Evolutionary conservation across 92 coral and sea anemone genomes (phyloP).

Genomic region (Isaurus tuberculatus): DNA sequence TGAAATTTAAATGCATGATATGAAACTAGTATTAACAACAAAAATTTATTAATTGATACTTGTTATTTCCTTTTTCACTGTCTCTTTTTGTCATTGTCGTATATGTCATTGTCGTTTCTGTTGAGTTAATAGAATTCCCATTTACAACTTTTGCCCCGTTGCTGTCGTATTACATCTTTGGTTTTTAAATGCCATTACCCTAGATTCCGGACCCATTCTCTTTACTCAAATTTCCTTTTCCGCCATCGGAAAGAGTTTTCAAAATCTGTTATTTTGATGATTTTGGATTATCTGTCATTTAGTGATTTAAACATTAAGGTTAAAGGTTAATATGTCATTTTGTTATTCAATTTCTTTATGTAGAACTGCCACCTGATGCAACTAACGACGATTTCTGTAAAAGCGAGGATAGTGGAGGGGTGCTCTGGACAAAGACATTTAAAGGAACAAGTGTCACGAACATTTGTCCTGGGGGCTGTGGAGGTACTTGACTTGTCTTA

Average conservation of each 20-base stretch:
- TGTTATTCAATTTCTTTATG: not conserved
- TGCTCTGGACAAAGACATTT: conserved; percentile 71
- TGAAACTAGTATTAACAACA: no score
- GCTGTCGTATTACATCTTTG: not conserved
- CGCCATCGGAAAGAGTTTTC: no score
- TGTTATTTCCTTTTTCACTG: no score
- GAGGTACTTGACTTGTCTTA: conserved; percentile 32
- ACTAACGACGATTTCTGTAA: conserved; percentile 64
- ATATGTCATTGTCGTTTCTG: not conserved
- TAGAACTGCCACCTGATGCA: conserved; percentile 50
- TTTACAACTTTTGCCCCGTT: not conserved
- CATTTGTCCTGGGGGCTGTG: conserved; percentile 67
- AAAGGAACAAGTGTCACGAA: conserved; percentile 52
- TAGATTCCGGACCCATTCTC: not conserved
- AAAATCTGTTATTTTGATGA: no score
- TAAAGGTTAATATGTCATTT: no score
- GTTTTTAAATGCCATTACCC: not conserved
- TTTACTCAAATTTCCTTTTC: not conserved
- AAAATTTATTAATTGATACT: no score
- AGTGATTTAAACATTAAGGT: no score
- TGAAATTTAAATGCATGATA: no score
- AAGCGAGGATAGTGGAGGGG: conserved; percentile 55
- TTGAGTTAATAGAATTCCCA: not conserved
- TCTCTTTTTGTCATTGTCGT: not conserved
- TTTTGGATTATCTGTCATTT: no score